Conservation (phyloP, 2,888 invertebrate species). For the Tubulanus polymorphus region DNA sequence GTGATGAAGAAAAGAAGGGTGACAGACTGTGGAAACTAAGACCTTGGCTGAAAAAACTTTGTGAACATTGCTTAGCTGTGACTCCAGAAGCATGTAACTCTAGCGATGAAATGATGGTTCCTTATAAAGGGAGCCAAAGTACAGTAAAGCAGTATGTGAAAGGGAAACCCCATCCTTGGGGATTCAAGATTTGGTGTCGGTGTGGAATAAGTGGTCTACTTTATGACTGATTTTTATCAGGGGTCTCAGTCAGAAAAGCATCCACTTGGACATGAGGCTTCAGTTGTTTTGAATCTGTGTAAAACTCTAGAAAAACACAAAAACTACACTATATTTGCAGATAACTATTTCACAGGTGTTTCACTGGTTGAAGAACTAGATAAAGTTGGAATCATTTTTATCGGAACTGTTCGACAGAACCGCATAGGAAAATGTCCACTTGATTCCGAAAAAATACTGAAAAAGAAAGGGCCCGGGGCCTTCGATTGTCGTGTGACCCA, state of each 20-base stretch:
- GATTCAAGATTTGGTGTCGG: neutral
- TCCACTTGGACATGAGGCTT: constrained; percentile 9
- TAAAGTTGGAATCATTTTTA: constrained; percentile 10
- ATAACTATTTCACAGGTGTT: constrained; percentile 13
- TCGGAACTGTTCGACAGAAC: constrained; percentile 14
- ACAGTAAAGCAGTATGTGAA: neutral
- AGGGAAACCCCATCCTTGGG: constrained; percentile 1
- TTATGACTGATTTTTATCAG: constrained; percentile 13
- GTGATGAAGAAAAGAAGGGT: neutral
- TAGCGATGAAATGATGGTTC: neutral
- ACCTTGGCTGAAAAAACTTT: neutral
- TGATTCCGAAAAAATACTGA: neutral
- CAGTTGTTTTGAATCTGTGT: constrained; percentile 12
- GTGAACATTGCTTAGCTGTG: neutral
- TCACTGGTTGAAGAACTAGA: constrained; percentile 9
- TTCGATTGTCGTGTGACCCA: constrained; percentile 4
- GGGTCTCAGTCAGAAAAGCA: neutral
- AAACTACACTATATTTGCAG: constrained; percentile 16
- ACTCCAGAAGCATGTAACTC: neutral
- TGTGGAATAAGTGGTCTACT: constrained; percentile 8
- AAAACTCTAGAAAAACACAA: constrained; percentile 3
- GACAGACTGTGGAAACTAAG: constrained; percentile 3
- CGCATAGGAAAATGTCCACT: neutral
- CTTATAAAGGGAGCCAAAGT: neutral
- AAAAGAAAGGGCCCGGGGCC: constrained; percentile 2